phyloP scores from a whole-genome alignment of 1,140 invertebrate species.

The Eueides isabella region DNA sequence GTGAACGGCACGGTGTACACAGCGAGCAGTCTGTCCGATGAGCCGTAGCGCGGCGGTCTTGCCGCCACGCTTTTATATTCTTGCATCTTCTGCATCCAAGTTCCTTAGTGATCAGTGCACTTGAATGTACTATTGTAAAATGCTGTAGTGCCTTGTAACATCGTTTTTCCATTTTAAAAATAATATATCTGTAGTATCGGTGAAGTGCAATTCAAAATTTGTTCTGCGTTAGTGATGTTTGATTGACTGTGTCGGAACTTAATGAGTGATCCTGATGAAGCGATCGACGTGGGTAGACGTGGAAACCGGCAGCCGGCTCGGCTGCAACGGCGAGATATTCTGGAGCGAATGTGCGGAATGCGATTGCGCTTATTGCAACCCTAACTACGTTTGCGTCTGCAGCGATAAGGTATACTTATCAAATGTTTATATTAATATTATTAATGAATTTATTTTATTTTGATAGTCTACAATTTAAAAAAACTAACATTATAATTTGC shows the following conservation, averaged over 20 bases:
- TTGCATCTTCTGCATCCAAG: conserved; percentile 45
- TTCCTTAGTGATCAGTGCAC: conserved; percentile 24
- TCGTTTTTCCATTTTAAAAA: conserved; percentile 18
- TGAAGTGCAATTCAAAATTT: conserved; percentile 27
- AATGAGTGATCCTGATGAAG: conserved; percentile 72
- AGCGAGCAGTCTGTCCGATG: conserved; percentile 71
- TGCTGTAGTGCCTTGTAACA: background rate
- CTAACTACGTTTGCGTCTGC: conserved; percentile 82
- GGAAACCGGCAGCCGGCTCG: conserved; percentile 79
- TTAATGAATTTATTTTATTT: background rate
- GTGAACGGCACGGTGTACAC: conserved; percentile 48
- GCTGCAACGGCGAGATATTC: conserved; percentile 82
- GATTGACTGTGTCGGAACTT: conserved; percentile 46
- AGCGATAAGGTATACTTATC: conserved; percentile 77
- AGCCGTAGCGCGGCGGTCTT: conserved; percentile 78
- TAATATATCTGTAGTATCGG: conserved; percentile 28
- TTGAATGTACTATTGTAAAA: background rate
- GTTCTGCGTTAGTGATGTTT: conserved; percentile 48
- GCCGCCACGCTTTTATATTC: conserved; percentile 60
- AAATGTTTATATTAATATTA: background rate
- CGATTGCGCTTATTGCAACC: conserved; percentile 81
- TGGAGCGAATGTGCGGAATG: conserved; percentile 82
- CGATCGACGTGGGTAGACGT: conserved; percentile 81
- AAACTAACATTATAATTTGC: background rate
- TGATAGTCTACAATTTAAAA: background rate